Conservation (phyloP, 2,797 vertebrate species). For the Darevskia mixta region DNA sequence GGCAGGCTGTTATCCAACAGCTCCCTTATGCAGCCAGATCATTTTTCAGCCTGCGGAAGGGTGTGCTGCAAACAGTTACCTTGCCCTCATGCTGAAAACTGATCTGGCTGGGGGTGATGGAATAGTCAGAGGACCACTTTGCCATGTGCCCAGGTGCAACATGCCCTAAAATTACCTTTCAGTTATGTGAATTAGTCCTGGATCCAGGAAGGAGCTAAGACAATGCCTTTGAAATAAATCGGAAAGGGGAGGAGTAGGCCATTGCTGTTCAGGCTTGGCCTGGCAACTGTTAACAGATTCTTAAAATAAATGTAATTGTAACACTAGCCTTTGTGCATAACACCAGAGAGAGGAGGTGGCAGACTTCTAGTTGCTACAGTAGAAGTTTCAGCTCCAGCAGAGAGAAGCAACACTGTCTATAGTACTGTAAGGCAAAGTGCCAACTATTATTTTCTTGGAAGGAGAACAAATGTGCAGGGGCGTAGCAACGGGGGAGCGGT, state of each 20-base stretch:
- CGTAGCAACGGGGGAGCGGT: too few relatives aligned
- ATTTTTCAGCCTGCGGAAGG: neutral
- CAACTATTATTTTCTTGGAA: neutral
- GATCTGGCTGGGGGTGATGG: neutral
- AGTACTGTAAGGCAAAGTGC: neutral
- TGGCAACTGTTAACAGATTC: neutral
- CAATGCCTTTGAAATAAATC: neutral
- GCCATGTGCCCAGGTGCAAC: too few relatives aligned
- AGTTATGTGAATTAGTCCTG: neutral
- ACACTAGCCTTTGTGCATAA: neutral
- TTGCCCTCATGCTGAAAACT: neutral
- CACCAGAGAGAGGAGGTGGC: too few relatives aligned
- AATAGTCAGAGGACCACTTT: neutral
- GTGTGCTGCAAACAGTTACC: neutral
- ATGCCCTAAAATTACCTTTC: neutral
- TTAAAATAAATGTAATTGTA: neutral
- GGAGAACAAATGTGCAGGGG: too few relatives aligned
- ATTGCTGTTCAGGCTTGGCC: neutral
- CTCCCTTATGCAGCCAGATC: neutral
- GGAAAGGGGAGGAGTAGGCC: neutral
- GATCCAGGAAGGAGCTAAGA: neutral
- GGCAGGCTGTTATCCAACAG: neutral
- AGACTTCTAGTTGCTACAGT: neutral
- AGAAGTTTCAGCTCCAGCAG: neutral
- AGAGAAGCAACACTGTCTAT: neutral